These are phyloP conservation scores for Apistogramma diplotaenia DNA, from an alignment of 2,113 vertebrate genomes.

Conservation along the genomic window DNA sequence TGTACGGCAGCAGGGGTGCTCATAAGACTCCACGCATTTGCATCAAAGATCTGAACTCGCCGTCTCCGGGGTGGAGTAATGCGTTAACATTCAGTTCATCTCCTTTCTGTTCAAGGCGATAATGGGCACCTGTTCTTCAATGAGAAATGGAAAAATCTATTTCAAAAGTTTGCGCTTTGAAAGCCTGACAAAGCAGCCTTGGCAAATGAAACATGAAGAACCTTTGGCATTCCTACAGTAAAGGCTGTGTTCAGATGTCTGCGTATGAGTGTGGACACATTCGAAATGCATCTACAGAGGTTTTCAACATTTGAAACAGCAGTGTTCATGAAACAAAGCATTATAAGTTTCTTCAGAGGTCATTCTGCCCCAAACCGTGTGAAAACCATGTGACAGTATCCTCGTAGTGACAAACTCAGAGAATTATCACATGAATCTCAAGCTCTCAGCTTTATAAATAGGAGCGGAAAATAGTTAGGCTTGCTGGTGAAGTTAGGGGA, in stretches of 20 bases:
- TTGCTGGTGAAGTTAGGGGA: neutral
- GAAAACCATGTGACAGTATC: neutral
- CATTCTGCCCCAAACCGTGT: neutral
- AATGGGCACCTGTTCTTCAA: conserved; percentile 31
- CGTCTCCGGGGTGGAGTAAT: conserved; percentile 20
- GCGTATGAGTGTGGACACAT: neutral
- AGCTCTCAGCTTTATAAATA: neutral
- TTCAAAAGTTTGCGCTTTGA: conserved; percentile 25
- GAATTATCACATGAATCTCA: neutral
- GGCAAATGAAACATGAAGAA: conserved; percentile 2
- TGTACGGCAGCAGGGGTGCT: neutral
- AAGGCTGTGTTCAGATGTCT: neutral
- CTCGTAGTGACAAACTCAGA: neutral
- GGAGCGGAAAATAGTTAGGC: neutral
- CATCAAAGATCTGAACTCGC: conserved; percentile 31
- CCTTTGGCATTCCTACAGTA: conserved; percentile 5
- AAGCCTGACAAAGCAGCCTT: conserved; percentile 7
- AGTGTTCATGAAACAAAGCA: neutral
- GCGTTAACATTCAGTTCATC: conserved; percentile 41
- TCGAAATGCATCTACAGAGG: neutral
- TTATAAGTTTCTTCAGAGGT: neutral
- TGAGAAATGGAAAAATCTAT: conserved; percentile 26
- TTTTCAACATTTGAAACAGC: neutral
- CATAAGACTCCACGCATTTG: conserved; percentile 17
- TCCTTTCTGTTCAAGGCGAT: conserved; percentile 13